Evolutionary conservation across 1,140 invertebrate genomes (phyloP).

Genomic region (Pachypsylla venusta): DNA sequence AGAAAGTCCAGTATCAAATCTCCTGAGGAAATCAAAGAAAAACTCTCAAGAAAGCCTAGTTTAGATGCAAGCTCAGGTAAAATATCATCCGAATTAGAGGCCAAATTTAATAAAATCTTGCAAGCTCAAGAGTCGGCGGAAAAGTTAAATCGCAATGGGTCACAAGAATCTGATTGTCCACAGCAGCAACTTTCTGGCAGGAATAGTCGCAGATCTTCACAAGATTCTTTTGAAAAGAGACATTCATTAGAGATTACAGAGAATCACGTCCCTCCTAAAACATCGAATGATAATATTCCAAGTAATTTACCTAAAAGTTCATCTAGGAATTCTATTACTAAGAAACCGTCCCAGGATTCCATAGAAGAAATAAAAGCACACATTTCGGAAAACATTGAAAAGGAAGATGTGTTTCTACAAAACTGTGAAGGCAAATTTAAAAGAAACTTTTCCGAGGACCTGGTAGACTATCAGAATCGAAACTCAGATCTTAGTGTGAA

Average conservation of each 20-base stretch:
- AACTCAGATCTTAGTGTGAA: not conserved
- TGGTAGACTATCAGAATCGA: constrained; percentile 1
- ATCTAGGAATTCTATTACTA: not conserved
- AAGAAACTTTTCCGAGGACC: not conserved
- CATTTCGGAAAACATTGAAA: not conserved
- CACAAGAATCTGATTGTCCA: not conserved
- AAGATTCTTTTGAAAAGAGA: constrained; percentile 7
- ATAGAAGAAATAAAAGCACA: constrained; percentile 4
- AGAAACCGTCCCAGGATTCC: not conserved
- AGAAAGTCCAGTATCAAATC: constrained; percentile 1
- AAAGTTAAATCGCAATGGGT: not conserved
- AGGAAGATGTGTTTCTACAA: constrained; percentile 6
- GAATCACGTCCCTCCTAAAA: not conserved
- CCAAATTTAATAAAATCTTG: constrained; percentile 6
- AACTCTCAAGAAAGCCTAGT: not conserved
- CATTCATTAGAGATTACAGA: constrained; percentile 1
- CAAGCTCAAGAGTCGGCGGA: constrained; percentile 1
- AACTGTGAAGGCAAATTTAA: constrained; percentile 6
- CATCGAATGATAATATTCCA: not conserved
- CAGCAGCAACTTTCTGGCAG: not conserved
- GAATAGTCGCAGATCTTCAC: not conserved
- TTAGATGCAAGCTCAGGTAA: not conserved
- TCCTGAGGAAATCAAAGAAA: constrained; percentile 2
- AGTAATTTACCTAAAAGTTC: not conserved
- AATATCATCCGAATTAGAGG: constrained; percentile 6